Conservation (phyloP, 1,140 invertebrate species). For the Chymomyza costata region DNA sequence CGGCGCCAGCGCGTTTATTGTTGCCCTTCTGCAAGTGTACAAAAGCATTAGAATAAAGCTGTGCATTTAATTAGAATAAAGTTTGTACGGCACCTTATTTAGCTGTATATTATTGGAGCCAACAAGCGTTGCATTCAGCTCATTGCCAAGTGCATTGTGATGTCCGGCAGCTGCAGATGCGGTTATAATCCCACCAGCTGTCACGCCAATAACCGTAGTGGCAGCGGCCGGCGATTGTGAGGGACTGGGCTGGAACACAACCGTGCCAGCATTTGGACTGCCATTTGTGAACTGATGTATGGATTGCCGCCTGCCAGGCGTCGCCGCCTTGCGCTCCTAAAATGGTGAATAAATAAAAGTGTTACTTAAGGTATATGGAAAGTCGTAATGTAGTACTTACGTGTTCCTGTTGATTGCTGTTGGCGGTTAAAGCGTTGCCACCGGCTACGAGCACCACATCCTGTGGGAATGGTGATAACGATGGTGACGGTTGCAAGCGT, state of each 20-base stretch:
- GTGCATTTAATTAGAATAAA: neutral
- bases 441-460: conserved; percentile 75
- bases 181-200: conserved; percentile 66
- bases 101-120: conserved; percentile 75
- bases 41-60: conserved; percentile 1
- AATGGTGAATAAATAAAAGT: conserved; percentile 5
- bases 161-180: conserved; percentile 32
- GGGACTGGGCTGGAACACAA: conserved; percentile 74
- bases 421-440: conserved; percentile 70
- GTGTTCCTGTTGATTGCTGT: conserved; percentile 72
- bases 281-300: conserved; percentile 74
- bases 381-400: conserved; percentile 44
- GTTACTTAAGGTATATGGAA: conserved; percentile 1
- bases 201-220: conserved; percentile 73
- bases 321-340: conserved; percentile 74
- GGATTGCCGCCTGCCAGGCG: conserved; percentile 74
- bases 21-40: conserved; percentile 60
- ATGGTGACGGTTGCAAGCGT: conserved; percentile 74
- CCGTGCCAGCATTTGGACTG: conserved; percentile 74
- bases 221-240: conserved; percentile 74
- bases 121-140: conserved; percentile 74
- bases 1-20: conserved; percentile 46
- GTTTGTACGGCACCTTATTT: conserved; percentile 58
- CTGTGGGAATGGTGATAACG: conserved; percentile 74
- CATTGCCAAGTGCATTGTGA: conserved; percentile 67